These are phyloP conservation scores for Melanotaenia trifasciata DNA, from an alignment of 2,797 vertebrate species.

Conservation along the genomic window DNA sequence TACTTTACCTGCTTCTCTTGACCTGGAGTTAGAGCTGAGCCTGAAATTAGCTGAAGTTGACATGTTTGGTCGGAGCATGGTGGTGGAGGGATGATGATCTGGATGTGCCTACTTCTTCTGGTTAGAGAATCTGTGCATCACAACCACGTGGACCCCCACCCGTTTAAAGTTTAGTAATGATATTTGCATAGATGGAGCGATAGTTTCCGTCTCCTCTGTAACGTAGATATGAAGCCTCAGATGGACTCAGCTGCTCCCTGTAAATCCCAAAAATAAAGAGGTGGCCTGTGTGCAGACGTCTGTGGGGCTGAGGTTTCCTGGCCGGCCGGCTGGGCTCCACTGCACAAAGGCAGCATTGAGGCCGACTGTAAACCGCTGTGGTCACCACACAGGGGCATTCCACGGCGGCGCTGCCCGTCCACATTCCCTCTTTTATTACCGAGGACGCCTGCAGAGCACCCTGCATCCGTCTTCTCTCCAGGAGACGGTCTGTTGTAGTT, in stretches of 20 bases:
- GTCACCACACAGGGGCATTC: constrained; percentile 69
- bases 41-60: no score
- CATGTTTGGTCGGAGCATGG: no score
- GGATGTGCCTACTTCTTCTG: no score
- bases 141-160: no score
- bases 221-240: not conserved
- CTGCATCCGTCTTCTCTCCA: constrained; percentile 56
- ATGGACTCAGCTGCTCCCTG: constrained; percentile 27
- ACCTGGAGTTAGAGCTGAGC: no score
- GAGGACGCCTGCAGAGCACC: constrained; percentile 28
- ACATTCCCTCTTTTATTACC: constrained; percentile 54
- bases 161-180: no score
- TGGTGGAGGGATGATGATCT: no score
- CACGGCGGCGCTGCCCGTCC: constrained; percentile 38
- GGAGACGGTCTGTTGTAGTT: not conserved
- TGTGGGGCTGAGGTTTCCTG: constrained; percentile 67
- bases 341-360: constrained; percentile 77
- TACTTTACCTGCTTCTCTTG: no score
- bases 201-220: not conserved
- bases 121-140: no score
- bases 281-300: constrained; percentile 51
- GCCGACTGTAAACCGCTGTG: constrained; percentile 68
- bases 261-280: constrained; percentile 66
- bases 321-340: constrained; percentile 68
- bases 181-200: no score